Evolutionary conservation across 1,140 invertebrate genomes (phyloP).

Genomic region (Drosophila melanogaster): DNA sequence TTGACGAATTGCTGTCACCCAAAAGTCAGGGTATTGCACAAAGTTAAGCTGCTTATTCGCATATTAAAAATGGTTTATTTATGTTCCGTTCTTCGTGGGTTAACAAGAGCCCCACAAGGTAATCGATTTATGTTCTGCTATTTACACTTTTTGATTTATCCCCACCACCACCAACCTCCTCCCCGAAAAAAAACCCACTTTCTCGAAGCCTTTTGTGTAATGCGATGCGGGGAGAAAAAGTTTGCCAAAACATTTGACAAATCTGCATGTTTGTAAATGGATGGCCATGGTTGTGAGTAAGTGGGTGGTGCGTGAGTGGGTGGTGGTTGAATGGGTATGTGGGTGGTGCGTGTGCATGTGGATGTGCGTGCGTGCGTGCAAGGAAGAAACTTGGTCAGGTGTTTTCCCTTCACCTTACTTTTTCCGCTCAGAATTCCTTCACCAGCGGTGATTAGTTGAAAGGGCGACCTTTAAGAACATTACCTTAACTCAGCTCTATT

Average conservation of each 20-base stretch:
- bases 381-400: conserved; percentile 3
- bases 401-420: not conserved
- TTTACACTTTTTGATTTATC: conserved; percentile 71
- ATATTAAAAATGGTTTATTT: conserved; percentile 82
- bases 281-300: not conserved
- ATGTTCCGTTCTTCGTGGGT: conserved; percentile 34
- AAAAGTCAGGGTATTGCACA: not conserved
- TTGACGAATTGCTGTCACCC: not conserved
- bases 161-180: too few relatives aligned
- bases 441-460: conserved; percentile 5
- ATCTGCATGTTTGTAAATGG: conserved; percentile 26
- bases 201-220: conserved; percentile 4
- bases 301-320: not conserved
- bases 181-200: not conserved
- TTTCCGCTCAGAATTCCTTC: not conserved
- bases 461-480: conserved; percentile 20
- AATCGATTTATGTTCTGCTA: conserved; percentile 75
- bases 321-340: not conserved
- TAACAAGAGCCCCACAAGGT: conserved; percentile 21
- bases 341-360: conserved; percentile 4
- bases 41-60: conserved; percentile 66
- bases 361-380: conserved; percentile 6
- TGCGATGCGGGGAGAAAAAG: conserved; percentile 42
- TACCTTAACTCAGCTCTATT: conserved; percentile 26
- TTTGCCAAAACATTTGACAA: conserved; percentile 45